A percentile compares a stretch with the other conserved stretches of the same genome.
Evolutionary conservation across 2,797 vertebrate species (phyloP).

Genomic region (Chloroceryle amazona): DNA sequence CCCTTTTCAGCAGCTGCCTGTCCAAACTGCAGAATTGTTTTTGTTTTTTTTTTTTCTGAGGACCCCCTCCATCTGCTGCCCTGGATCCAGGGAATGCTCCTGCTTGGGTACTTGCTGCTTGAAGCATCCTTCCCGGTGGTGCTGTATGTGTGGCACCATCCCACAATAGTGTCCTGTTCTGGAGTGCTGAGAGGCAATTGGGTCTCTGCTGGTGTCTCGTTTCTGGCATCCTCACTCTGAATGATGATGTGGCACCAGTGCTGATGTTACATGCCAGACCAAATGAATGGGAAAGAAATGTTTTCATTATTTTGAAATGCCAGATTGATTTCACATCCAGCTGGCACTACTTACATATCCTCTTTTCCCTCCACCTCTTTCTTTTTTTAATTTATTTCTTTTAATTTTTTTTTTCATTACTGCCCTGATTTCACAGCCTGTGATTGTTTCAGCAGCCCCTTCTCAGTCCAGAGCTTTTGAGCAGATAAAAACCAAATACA

Average conservation of each 20-base stretch:
- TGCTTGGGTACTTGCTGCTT: background rate
- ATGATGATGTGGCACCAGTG: background rate
- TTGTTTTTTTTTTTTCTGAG: background rate
- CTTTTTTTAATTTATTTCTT: background rate
- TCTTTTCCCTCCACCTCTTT: background rate
- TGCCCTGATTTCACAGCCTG: background rate
- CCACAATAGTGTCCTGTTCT: background rate
- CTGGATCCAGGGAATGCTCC: background rate
- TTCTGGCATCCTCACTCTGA: background rate
- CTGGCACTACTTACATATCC: background rate
- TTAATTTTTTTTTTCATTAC: background rate
- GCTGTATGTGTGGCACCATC: accelerated
- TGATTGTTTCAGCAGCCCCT: slow-evolving; percentile 7
- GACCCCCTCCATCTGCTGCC: background rate
- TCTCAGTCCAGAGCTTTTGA: slow-evolving; percentile 28
- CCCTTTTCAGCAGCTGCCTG: background rate
- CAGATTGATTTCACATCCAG: slow-evolving; percentile 39
- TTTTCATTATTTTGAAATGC: slow-evolving; percentile 58
- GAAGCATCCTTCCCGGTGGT: background rate
- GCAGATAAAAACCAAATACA: background rate
- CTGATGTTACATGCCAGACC: slow-evolving; percentile 18
- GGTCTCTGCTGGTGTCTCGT: background rate
- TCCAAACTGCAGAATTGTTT: background rate
- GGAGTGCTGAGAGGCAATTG: background rate
- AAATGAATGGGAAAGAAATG: slow-evolving; percentile 50